Evolutionary conservation across 2,888 invertebrate species (phyloP).

Genomic region (Pyrrhosoma nymphula): DNA sequence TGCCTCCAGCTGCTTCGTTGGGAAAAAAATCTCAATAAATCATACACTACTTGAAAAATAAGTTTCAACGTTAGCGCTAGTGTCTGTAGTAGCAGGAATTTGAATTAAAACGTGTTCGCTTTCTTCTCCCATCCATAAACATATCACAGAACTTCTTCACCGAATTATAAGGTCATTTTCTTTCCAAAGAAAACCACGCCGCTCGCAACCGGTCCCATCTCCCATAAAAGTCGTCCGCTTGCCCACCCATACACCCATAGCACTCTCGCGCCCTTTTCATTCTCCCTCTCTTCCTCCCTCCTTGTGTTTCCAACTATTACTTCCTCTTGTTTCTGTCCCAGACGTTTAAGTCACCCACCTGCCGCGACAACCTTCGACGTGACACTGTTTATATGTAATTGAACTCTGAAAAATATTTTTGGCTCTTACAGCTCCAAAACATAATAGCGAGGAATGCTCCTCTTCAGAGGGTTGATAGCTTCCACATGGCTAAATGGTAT

Average conservation of each 20-base stretch:
- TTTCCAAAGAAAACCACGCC: not conserved
- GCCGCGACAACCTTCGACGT: not conserved
- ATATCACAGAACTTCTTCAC: slow-evolving; percentile 18
- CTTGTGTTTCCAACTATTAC: not conserved
- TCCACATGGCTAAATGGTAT: no score
- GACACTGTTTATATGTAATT: not conserved
- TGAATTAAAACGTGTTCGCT: slow-evolving; percentile 56
- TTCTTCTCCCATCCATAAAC: slow-evolving; percentile 44
- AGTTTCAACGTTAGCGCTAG: slow-evolving; percentile 15
- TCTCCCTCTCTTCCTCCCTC: not conserved
- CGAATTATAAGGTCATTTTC: slow-evolving; percentile 59
- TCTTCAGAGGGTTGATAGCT: no score
- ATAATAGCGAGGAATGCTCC: not conserved
- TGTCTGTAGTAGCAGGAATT: slow-evolving; percentile 26
- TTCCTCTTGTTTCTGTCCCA: not conserved
- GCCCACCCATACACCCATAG: slow-evolving; percentile 8
- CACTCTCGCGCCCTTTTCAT: not conserved
- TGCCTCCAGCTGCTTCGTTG: slow-evolving; percentile 42
- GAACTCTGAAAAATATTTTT: not conserved
- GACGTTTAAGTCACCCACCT: slow-evolving; percentile 12
- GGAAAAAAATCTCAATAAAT: slow-evolving; percentile 40
- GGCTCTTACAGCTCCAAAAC: not conserved
- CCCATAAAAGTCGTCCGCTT: slow-evolving; percentile 29
- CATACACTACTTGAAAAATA: slow-evolving; percentile 41
- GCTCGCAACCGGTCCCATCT: slow-evolving; percentile 56